A percentile compares a stretch with the other conserved stretches of the same genome.
Evolutionary conservation across 2,113 vertebrate species (phyloP).

Genomic region (Castor canadensis): DNA sequence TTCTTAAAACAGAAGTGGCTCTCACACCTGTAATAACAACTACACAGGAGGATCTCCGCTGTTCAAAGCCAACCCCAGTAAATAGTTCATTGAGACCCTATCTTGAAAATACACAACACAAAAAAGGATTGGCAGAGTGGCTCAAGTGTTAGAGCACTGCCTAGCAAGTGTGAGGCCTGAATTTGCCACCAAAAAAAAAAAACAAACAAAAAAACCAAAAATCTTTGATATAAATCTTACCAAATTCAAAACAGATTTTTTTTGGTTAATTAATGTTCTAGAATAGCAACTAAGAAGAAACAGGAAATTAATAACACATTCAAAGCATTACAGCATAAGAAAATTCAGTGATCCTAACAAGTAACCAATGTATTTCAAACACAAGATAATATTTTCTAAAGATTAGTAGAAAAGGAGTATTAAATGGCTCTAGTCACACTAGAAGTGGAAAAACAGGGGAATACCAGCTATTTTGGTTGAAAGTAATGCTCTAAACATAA

Average conservation of each 20-base stretch:
- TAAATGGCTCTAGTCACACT: slow-evolving; percentile 52
- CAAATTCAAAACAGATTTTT: slow-evolving; percentile 1
- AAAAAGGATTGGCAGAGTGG: too few relatives aligned
- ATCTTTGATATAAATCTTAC: slow-evolving; percentile 25
- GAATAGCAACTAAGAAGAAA: not conserved
- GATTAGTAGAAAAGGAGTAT: slow-evolving; percentile 55
- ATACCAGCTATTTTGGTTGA: slow-evolving; percentile 56
- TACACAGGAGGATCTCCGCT: too few relatives aligned
- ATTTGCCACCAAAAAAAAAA: too few relatives aligned
- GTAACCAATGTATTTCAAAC: not conserved
- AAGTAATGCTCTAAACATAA: slow-evolving; percentile 54
- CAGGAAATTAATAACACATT: not conserved
- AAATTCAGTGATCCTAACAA: slow-evolving; percentile 12
- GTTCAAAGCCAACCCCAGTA: too few relatives aligned
- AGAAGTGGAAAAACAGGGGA: slow-evolving; percentile 75
- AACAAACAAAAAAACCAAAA: too few relatives aligned
- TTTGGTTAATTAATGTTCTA: not conserved
- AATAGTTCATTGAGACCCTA: too few relatives aligned
- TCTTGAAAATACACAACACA: too few relatives aligned
- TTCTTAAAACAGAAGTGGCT: too few relatives aligned
- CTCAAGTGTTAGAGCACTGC: too few relatives aligned
- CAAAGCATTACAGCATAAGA: not conserved
- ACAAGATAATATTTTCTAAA: slow-evolving; percentile 48
- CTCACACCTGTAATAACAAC: too few relatives aligned
- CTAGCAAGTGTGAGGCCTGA: too few relatives aligned